Conservation (phyloP, 2,113 vertebrate species). For the Alligator sinensis region DNA sequence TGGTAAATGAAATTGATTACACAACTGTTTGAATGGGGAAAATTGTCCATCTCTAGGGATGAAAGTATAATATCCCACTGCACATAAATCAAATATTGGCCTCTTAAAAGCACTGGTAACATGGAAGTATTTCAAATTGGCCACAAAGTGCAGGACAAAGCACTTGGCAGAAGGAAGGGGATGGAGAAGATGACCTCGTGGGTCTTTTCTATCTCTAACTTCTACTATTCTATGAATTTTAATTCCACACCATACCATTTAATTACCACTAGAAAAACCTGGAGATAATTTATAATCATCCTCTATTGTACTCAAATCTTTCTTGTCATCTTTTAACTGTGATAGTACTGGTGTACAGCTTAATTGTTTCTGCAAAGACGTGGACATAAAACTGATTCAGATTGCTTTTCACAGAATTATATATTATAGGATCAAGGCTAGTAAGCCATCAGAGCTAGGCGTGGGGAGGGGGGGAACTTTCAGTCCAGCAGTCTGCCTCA, state of each 20-base stretch:
- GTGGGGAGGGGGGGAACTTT: not conserved
- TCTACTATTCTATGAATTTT: constrained; percentile 60
- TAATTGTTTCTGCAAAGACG: constrained; percentile 11
- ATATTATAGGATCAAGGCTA: not conserved
- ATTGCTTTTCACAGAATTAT: not conserved
- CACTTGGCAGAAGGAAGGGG: constrained; percentile 35
- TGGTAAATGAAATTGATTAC: constrained; percentile 70
- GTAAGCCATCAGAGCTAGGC: not conserved
- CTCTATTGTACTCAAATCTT: not conserved
- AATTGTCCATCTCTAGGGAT: constrained; percentile 52
- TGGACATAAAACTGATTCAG: not conserved
- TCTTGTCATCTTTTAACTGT: not conserved
- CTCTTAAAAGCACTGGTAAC: constrained; percentile 55
- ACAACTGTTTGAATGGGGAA: constrained; percentile 40
- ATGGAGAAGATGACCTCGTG: not conserved
- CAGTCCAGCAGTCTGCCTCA: not conserved
- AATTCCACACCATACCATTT: constrained; percentile 26
- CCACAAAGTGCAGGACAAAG: constrained; percentile 47
- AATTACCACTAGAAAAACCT: constrained; percentile 29
- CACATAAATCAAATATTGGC: constrained; percentile 22
- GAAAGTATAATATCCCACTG: constrained; percentile 39
- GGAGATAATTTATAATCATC: constrained; percentile 26
- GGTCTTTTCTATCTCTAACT: constrained; percentile 10
- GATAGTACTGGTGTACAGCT: not conserved
- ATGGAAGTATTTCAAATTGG: constrained; percentile 42